phyloP scores from a whole-genome alignment of 2,888 invertebrate genomes.

The Gasteruption jaculator region DNA sequence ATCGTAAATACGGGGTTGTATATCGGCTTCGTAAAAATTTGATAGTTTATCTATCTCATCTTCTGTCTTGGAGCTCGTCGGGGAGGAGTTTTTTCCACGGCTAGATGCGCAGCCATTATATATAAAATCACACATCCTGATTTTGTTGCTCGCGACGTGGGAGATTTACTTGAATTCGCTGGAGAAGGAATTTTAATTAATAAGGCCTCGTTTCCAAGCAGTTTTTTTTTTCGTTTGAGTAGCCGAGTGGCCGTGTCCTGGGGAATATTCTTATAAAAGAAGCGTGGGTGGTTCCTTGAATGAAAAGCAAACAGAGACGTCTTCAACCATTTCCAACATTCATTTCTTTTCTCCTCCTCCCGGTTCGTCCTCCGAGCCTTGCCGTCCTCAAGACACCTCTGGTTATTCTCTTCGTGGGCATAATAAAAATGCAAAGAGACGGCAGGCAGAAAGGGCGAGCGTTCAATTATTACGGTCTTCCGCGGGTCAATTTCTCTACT shows the following conservation, averaged over 20 bases:
- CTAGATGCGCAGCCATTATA: too few relatives aligned
- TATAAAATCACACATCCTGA: too few relatives aligned
- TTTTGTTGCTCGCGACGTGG: too few relatives aligned
- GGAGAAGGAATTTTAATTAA: too few relatives aligned
- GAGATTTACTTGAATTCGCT: too few relatives aligned
- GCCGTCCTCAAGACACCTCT: conserved; percentile 23
- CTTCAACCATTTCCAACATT: conserved; percentile 15
- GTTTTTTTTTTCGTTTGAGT: too few relatives aligned
- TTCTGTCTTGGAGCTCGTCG: too few relatives aligned
- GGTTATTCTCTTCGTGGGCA: conserved; percentile 22
- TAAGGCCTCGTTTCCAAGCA: too few relatives aligned
- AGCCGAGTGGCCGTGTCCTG: too few relatives aligned
- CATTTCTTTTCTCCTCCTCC: conserved; percentile 15
- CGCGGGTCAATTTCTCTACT: conserved; percentile 32
- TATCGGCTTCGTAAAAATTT: conserved; percentile 23
- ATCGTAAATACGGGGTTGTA: conserved; percentile 35
- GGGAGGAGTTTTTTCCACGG: too few relatives aligned
- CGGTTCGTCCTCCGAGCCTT: conserved; percentile 12
- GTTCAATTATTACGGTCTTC: conserved; percentile 32
- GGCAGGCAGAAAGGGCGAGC: conserved; percentile 10
- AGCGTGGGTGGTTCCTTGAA: too few relatives aligned
- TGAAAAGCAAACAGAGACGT: conserved; percentile 28
- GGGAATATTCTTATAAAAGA: too few relatives aligned
- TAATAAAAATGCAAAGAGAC: conserved; percentile 25
- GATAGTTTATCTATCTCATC: conserved; percentile 20